These are phyloP conservation scores for Psittacus erithacus DNA, from an alignment of 2,113 vertebrate species.

Conservation along the genomic window DNA sequence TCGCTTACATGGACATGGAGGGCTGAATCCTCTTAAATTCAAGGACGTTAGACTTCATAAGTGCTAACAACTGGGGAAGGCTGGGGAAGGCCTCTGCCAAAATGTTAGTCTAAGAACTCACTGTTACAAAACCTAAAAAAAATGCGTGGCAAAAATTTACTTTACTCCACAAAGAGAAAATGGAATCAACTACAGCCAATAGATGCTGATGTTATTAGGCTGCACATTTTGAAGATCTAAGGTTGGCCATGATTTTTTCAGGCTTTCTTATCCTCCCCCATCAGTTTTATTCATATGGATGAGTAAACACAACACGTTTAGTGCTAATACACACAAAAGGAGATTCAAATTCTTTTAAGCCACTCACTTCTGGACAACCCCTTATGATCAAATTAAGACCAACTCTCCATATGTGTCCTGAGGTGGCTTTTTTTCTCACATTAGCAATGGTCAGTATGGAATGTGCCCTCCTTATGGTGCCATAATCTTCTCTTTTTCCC, in stretches of 20 bases:
- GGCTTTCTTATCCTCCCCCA: not conserved
- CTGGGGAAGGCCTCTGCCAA: not conserved
- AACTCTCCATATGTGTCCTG: not conserved
- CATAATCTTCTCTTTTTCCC: not conserved
- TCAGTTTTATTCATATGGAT: not conserved
- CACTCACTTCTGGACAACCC: not conserved
- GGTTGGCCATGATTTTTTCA: not conserved
- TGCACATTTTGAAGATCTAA: not conserved
- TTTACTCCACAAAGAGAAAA: not conserved
- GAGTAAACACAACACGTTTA: not conserved
- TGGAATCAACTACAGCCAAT: not conserved
- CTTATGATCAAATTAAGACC: not conserved
- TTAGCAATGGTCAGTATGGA: not conserved
- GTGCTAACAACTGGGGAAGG: not conserved
- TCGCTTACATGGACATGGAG: not conserved
- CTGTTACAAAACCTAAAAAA: not conserved
- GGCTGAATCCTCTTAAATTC: not conserved
- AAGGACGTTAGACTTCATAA: rapidly evolving
- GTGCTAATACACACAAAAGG: not conserved
- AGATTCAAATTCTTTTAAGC: not conserved
- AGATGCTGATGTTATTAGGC: not conserved
- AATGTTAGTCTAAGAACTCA: not conserved
- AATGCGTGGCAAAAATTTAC: not conserved
- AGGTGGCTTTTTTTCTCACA: not conserved
- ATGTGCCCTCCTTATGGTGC: not conserved